Evolutionary conservation across 2,888 invertebrate species (phyloP).

Genomic region (Megaustenia siamemsis): DNA sequence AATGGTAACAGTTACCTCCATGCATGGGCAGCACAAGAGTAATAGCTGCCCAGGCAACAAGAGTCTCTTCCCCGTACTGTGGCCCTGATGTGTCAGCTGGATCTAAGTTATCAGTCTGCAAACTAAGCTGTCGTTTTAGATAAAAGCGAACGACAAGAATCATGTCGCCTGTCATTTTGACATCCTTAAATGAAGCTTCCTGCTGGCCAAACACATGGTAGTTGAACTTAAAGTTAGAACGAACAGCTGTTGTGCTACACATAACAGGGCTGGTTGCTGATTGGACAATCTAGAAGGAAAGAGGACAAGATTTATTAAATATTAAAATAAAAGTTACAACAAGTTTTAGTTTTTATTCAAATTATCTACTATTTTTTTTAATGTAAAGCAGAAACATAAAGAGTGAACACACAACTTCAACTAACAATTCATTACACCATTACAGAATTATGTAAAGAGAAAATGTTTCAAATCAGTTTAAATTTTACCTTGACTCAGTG

Average conservation of each 20-base stretch:
- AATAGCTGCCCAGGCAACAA: constrained; percentile 77
- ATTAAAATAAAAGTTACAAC: no score
- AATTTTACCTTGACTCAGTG: no score
- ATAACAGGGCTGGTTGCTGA: constrained; percentile 76
- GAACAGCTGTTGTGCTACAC: constrained; percentile 76
- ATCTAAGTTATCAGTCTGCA: constrained; percentile 60
- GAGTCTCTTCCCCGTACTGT: constrained; percentile 71
- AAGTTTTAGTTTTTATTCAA: no score
- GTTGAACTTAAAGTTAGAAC: constrained; percentile 74
- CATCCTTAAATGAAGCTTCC: constrained; percentile 75
- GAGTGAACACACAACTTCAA: no score
- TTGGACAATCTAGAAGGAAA: constrained; percentile 71
- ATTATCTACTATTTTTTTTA: no score
- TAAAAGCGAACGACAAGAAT: constrained; percentile 76
- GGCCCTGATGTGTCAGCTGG: constrained; percentile 61
- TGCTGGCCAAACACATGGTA: constrained; percentile 79
- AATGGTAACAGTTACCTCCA: constrained; percentile 58
- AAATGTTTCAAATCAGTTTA: no score
- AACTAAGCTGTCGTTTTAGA: constrained; percentile 65
- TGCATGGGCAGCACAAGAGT: constrained; percentile 68
- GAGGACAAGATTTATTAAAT: background rate
- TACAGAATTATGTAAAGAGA: no score
- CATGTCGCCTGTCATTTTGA: constrained; percentile 74
- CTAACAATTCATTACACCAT: no score
- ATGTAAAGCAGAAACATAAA: no score